Percentiles rank a stretch among this genome's conserved stretches.
phyloP scores from a whole-genome alignment of 2,113 vertebrate species.

The Rhipidura dahli region DNA sequence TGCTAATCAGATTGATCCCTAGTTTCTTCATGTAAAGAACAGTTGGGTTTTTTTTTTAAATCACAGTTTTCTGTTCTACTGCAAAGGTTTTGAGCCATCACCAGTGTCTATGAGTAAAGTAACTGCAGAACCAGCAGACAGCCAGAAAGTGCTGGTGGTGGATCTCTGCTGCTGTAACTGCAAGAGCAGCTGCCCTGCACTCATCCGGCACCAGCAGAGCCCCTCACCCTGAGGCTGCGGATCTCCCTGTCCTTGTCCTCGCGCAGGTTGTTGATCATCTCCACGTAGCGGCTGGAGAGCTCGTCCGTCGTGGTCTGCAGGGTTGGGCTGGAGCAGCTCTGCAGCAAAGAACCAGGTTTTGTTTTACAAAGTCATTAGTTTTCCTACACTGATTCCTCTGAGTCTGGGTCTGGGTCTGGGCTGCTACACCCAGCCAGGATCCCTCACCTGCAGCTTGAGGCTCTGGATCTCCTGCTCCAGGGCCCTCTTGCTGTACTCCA shows the following conservation, averaged over 20 bases:
- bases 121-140: not conserved
- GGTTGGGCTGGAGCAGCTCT: constrained; percentile 61
- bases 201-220: not conserved
- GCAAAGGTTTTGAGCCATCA: not conserved
- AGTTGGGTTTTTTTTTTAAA: fast-evolving
- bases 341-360: not conserved
- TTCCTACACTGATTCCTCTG: too few relatives aligned
- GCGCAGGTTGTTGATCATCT: constrained; percentile 82
- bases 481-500: constrained; percentile 81
- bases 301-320: constrained; percentile 86
- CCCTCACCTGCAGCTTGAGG: constrained; percentile 83
- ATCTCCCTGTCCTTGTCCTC: constrained; percentile 90
- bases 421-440: not conserved
- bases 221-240: constrained; percentile 80
- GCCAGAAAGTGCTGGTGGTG: fast-evolving
- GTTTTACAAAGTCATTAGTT: fast-evolving
- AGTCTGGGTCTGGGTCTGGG: not conserved
- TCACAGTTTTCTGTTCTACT: not conserved
- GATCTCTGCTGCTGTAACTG: not conserved
- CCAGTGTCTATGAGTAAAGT: fast-evolving
- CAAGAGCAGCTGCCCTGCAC: not conserved
- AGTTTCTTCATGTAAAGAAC: not conserved
- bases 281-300: constrained; percentile 84
- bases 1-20: not conserved
- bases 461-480: constrained; percentile 90